Percentiles rank a stretch among this genome's conserved stretches.
These are phyloP conservation scores for Napeogenes sylphis DNA, from an alignment of 2,888 invertebrate genomes.

Conservation along the genomic window DNA sequence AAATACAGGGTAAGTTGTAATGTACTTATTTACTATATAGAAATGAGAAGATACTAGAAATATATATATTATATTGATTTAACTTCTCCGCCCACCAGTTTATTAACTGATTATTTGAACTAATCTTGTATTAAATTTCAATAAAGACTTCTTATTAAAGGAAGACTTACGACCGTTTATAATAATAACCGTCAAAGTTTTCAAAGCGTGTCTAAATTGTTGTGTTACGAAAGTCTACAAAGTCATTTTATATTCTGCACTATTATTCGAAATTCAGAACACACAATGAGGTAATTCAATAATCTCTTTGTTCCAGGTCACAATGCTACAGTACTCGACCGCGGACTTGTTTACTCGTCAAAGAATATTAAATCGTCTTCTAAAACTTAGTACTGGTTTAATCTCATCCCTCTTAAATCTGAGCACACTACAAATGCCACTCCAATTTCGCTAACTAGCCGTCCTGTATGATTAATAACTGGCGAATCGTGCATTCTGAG, in stretches of 20 bases:
- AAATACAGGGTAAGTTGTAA: too few species aligned
- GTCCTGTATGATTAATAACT: slow-evolving; percentile 74
- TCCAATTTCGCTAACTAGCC: slow-evolving; percentile 72
- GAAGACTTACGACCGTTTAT: too few species aligned
- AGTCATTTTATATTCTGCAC: slow-evolving; percentile 32
- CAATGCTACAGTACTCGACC: slow-evolving; percentile 32
- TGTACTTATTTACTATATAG: too few species aligned
- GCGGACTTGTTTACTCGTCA: slow-evolving; percentile 39
- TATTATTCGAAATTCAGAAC: slow-evolving; percentile 35
- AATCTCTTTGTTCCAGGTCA: slow-evolving; percentile 38
- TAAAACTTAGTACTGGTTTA: slow-evolving; percentile 34
- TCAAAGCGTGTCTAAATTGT: slow-evolving; percentile 2
- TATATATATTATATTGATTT: too few species aligned
- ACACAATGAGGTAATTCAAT: slow-evolving; percentile 39
- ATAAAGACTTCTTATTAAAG: too few species aligned
- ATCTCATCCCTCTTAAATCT: slow-evolving; percentile 41
- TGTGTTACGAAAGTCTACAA: slow-evolving; percentile 18
- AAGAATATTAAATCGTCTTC: slow-evolving; percentile 43
- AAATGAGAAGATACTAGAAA: too few species aligned
- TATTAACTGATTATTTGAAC: too few species aligned
- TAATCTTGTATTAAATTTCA: too few species aligned
- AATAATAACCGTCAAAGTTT: not conserved
- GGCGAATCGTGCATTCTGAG: slow-evolving; percentile 71
- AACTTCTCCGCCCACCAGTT: too few species aligned
- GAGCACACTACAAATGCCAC: slow-evolving; percentile 49